A percentile compares a stretch with the other conserved stretches of the same genome.
Evolutionary conservation across 1,140 invertebrate species (phyloP).

Genomic region (Dendrolimus punctatus): DNA sequence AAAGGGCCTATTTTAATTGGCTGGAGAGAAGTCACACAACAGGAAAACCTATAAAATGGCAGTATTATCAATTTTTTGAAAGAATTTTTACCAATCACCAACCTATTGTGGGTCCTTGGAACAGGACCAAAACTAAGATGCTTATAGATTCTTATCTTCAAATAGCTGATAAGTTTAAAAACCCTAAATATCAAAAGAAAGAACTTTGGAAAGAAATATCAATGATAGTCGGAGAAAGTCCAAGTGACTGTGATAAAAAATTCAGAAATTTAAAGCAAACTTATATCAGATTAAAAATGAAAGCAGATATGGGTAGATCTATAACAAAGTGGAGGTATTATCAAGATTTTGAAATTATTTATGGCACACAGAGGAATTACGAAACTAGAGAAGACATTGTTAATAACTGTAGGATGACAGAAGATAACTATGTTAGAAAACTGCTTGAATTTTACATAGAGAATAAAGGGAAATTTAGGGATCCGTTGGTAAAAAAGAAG

Average conservation of each 20-base stretch:
- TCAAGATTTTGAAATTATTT: conserved; percentile 55
- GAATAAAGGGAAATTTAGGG: conserved; percentile 51
- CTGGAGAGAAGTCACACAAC: conserved; percentile 37
- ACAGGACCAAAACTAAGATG: conserved; percentile 42
- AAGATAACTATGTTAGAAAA: conserved; percentile 46
- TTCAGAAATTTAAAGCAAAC: conserved; percentile 64
- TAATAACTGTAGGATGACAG: conserved; percentile 13
- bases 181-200: conserved; percentile 55
- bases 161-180: conserved; percentile 49
- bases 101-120: conserved; percentile 43
- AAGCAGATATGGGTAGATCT: conserved; percentile 30
- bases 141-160: conserved; percentile 48
- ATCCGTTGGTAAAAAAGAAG: conserved; percentile 49
- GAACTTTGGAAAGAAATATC: conserved; percentile 62
- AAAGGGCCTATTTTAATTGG: conserved; percentile 61
- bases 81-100: conserved; percentile 58
- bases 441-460: conserved; percentile 47
- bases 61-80: conserved; percentile 57
- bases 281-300: conserved; percentile 48
- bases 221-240: conserved; percentile 35
- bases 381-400: background rate
- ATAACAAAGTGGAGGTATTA: conserved; percentile 58
- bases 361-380: conserved; percentile 21
- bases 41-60: conserved; percentile 53
- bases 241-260: conserved; percentile 52